phyloP scores from a whole-genome alignment of 2,888 invertebrate species.

The Platynereis dumerilii region DNA sequence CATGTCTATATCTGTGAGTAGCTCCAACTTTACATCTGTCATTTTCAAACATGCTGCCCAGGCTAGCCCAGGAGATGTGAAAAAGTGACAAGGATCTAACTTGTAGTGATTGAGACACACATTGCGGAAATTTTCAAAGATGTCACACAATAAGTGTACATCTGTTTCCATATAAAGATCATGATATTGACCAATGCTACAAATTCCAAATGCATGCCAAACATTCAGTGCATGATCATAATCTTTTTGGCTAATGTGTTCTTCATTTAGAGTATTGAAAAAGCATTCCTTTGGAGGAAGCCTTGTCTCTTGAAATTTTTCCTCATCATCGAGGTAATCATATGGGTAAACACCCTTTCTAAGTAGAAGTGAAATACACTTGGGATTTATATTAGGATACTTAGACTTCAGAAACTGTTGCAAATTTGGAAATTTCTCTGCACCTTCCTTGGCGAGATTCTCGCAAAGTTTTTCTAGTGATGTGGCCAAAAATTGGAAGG shows the following conservation, averaged over 20 bases:
- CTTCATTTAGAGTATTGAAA: not conserved
- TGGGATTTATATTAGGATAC: no score
- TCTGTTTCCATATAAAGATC: slow-evolving; percentile 37
- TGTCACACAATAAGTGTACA: not conserved
- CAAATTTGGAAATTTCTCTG: no score
- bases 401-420: no score
- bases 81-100: no score
- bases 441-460: no score
- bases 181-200: not conserved
- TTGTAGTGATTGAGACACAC: no score
- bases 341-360: no score
- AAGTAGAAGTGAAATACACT: no score
- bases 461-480: no score
- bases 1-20: slow-evolving; percentile 46
- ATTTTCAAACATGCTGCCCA: slow-evolving; percentile 30
- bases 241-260: not conserved
- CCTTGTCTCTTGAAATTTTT: not conserved
- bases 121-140: not conserved
- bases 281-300: not conserved
- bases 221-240: slow-evolving; percentile 22
- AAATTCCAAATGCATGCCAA: slow-evolving; percentile 33
- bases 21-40: slow-evolving; percentile 39
- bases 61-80: no score
- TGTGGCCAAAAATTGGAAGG: no score
- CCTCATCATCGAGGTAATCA: no score